Evolutionary conservation across 1,140 invertebrate genomes (phyloP).

Genomic region (Orchesella cincta): DNA sequence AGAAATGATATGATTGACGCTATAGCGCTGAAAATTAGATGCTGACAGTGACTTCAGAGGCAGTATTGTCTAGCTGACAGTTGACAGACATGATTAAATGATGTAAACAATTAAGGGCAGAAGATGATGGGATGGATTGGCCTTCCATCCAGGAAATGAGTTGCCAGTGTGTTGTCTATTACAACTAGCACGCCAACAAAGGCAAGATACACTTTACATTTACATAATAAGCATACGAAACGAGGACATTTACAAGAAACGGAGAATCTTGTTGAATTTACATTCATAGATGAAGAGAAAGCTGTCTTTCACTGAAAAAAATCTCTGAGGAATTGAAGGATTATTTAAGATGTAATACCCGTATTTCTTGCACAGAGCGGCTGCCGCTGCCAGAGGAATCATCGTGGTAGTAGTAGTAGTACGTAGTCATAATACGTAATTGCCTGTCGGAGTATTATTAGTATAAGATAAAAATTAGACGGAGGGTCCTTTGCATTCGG

Average conservation of each 20-base stretch:
- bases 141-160: constrained; percentile 19
- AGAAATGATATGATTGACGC: constrained; percentile 22
- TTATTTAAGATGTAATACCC: constrained; percentile 29
- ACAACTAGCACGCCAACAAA: neutral
- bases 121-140: constrained; percentile 27
- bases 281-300: constrained; percentile 27
- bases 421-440: constrained; percentile 24
- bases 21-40: constrained; percentile 5
- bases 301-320: constrained; percentile 25
- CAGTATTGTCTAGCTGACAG: constrained; percentile 16
- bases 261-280: constrained; percentile 7
- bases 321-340: constrained; percentile 24
- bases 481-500: too few species aligned
- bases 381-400: neutral
- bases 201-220: neutral
- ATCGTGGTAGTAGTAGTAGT: neutral
- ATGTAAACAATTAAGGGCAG: constrained; percentile 28
- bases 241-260: constrained; percentile 16
- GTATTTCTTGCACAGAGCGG: neutral
- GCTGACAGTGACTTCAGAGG: neutral
- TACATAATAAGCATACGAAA: neutral
- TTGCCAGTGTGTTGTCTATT: neutral
- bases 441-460: too few species aligned
- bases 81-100: constrained; percentile 28
- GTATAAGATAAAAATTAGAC: too few species aligned